Conservation (phyloP, 2,797 vertebrate genomes). For the Pelochelys cantorii region DNA sequence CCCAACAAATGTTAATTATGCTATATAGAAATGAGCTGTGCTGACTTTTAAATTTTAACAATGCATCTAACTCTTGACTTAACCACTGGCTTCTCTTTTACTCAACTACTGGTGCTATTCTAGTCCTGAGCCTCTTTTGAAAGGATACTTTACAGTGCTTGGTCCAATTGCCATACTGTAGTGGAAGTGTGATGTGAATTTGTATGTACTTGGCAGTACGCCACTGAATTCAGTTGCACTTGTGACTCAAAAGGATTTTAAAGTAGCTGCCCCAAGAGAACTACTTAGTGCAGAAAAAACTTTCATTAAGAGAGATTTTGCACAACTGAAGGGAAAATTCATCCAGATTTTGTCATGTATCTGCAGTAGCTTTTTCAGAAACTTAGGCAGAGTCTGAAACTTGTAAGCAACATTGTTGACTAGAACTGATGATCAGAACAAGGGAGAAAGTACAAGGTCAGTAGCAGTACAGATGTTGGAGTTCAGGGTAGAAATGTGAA, state of each 20-base stretch:
- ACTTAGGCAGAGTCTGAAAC: background rate
- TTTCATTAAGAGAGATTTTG: no score
- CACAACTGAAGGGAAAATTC: no score
- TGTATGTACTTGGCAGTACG: background rate
- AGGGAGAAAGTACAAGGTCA: background rate
- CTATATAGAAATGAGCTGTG: background rate
- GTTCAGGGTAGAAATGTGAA: background rate
- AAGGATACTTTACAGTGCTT: background rate
- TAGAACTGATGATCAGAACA: background rate
- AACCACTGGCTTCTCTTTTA: background rate
- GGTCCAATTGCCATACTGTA: background rate
- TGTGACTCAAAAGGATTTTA: no score
- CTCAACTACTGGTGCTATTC: background rate
- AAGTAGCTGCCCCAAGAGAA: background rate
- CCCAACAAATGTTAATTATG: no score
- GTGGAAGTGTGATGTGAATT: background rate
- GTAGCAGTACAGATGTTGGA: background rate
- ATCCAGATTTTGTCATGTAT: background rate
- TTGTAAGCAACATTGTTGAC: background rate
- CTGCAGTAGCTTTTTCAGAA: background rate
- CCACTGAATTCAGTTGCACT: background rate
- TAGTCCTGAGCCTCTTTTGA: background rate
- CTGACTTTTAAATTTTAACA: background rate
- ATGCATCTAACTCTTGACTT: background rate
- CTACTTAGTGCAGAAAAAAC: no score